Evolutionary conservation across 1,140 invertebrate genomes (phyloP).

Genomic region (Babylonia areolata): DNA sequence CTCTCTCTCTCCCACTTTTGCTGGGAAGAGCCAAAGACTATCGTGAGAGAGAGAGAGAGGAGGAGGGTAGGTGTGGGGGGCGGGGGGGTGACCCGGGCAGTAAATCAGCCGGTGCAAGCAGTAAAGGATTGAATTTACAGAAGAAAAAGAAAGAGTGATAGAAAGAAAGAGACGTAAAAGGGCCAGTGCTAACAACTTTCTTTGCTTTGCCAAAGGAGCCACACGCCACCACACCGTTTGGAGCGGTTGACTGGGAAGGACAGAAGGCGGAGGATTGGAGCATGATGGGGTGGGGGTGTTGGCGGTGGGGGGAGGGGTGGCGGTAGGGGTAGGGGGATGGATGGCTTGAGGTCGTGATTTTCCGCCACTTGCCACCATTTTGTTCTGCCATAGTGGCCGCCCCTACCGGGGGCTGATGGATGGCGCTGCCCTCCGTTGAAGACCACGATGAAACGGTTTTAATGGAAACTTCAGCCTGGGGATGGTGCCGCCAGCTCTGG

Average conservation of each 20-base stretch:
- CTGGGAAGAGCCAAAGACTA: background rate
- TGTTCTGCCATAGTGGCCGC: background rate
- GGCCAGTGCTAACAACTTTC: no score
- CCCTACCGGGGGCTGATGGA: slow-evolving; percentile 15
- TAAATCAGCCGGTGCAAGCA: background rate
- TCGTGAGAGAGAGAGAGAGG: no score
- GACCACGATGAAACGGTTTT: slow-evolving; percentile 26
- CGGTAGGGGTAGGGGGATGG: background rate
- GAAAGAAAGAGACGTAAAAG: background rate
- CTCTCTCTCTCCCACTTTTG: background rate
- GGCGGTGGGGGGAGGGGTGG: background rate
- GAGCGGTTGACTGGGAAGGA: no score
- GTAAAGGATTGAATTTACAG: background rate
- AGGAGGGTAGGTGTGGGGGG: background rate
- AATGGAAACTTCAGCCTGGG: background rate
- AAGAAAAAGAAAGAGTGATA: background rate
- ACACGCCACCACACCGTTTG: no score
- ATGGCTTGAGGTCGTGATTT: slow-evolving; percentile 22
- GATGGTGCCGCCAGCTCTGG: background rate
- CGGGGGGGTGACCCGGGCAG: background rate
- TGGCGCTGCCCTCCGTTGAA: slow-evolving; percentile 5
- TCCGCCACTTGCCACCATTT: slow-evolving; percentile 23
- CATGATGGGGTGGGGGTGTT: background rate
- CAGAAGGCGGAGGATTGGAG: background rate
- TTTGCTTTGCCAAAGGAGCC: no score